Evolutionary conservation across 1,140 invertebrate species (phyloP).

Genomic region (Drosophila trapezifrons): DNA sequence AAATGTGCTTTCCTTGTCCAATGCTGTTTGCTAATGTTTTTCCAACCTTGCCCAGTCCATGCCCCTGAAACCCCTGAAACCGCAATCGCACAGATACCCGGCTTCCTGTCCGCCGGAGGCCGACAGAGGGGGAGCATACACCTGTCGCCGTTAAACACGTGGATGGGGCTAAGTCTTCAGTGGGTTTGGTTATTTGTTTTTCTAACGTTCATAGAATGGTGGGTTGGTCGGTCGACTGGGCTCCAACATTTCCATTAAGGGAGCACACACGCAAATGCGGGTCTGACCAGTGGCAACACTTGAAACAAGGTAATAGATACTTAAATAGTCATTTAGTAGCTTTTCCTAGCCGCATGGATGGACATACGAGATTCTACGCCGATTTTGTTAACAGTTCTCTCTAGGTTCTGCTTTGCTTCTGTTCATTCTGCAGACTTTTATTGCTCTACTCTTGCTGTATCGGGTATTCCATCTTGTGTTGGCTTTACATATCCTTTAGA

Average conservation of each 20-base stretch:
- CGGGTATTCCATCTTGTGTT: constrained; percentile 65
- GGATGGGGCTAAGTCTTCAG: constrained; percentile 34
- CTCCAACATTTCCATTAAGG: constrained; percentile 59
- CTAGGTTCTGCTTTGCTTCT: constrained; percentile 3
- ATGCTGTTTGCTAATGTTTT: constrained; percentile 69
- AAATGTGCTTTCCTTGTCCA: constrained; percentile 53
- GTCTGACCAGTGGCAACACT: constrained; percentile 53
- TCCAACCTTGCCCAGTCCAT: constrained; percentile 15
- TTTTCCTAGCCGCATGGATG: constrained; percentile 75
- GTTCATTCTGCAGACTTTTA: constrained; percentile 47
- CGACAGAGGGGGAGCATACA: constrained; percentile 11
- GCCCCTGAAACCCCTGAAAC: constrained; percentile 8
- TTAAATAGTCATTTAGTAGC: constrained; percentile 80
- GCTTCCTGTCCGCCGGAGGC: constrained; percentile 21
- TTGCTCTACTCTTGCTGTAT: constrained; percentile 66
- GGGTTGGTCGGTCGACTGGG: constrained; percentile 37
- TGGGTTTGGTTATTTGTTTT: constrained; percentile 60
- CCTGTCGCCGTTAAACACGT: constrained; percentile 27
- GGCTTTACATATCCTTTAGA: constrained; percentile 45
- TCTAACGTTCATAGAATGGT: constrained; percentile 49
- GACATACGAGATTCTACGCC: constrained; percentile 79
- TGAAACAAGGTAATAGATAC: constrained; percentile 77
- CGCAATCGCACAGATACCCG: constrained; percentile 23
- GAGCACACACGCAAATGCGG: neutral
- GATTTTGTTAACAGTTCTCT: constrained; percentile 58